Conservation (phyloP, 2,888 invertebrate species). For the Oscheius myriophilus region DNA sequence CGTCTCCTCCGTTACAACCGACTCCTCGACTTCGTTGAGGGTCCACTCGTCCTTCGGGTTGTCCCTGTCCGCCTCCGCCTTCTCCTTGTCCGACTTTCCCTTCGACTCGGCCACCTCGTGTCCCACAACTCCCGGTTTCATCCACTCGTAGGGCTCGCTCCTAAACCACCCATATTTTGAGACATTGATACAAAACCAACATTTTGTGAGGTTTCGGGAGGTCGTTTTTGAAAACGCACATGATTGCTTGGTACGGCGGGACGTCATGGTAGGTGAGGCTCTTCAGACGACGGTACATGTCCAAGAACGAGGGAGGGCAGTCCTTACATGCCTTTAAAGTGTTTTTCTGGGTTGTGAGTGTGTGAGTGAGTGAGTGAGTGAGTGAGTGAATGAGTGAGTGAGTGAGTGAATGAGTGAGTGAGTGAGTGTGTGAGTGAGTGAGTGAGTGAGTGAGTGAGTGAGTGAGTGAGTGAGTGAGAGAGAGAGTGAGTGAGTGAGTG, state of each 20-base stretch:
- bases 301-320: slow-evolving; percentile 53
- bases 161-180: no score
- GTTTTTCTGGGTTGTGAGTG: no score
- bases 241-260: slow-evolving; percentile 49
- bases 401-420: no score
- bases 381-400: no score
- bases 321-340: slow-evolving; percentile 25
- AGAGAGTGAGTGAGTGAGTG: no score
- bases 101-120: slow-evolving; percentile 43
- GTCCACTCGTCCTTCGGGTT: background rate
- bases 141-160: slow-evolving; percentile 65
- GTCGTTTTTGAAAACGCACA: slow-evolving; percentile 48
- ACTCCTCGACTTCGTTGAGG: slow-evolving; percentile 51
- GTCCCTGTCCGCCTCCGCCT: slow-evolving; percentile 40
- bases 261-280: slow-evolving; percentile 52
- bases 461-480: no score
- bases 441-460: no score
- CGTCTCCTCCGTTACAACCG: slow-evolving; percentile 47
- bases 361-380: no score
- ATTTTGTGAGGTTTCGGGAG: slow-evolving; percentile 46
- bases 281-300: slow-evolving; percentile 46
- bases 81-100: slow-evolving; percentile 34
- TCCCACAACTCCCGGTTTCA: slow-evolving; percentile 22
- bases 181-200: slow-evolving; percentile 29
- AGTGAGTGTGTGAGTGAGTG: no score